Evolutionary conservation across 2,113 vertebrate genomes (phyloP).

Genomic region (Psophia crepitans): DNA sequence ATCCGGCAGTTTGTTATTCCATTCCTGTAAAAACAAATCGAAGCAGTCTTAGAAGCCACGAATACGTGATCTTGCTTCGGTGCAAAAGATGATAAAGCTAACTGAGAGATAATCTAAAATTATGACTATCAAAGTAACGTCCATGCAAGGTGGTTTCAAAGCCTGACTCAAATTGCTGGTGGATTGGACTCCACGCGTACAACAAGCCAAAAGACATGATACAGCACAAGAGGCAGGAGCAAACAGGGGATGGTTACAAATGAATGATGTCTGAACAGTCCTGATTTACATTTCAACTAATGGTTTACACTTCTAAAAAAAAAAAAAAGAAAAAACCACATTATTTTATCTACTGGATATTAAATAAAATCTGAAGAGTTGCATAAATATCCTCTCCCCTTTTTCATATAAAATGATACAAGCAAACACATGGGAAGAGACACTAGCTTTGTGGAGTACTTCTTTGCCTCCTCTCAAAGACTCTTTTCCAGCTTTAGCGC

Average conservation of each 20-base stretch:
- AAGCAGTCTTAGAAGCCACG: neutral
- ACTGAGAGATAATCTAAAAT: neutral
- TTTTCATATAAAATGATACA: neutral
- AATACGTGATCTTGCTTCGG: neutral
- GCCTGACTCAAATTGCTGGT: neutral
- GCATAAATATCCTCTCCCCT: neutral
- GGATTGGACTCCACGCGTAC: neutral
- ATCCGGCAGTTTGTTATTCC: conserved; percentile 83
- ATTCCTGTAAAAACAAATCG: conserved; percentile 70
- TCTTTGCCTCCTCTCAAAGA: neutral
- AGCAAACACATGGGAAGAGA: rapidly evolving
- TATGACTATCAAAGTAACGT: neutral
- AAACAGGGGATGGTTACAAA: neutral
- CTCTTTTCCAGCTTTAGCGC: neutral
- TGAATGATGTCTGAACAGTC: neutral
- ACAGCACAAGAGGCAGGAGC: neutral
- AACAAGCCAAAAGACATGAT: neutral
- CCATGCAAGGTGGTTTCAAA: neutral
- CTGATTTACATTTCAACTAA: neutral
- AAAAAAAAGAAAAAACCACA: rapidly evolving
- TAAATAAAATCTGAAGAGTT: neutral
- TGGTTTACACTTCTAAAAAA: neutral
- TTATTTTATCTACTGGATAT: neutral
- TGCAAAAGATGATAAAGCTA: neutral
- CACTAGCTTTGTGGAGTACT: neutral